phyloP scores from a whole-genome alignment of 2,888 invertebrate genomes.

The Globia sparganii region DNA sequence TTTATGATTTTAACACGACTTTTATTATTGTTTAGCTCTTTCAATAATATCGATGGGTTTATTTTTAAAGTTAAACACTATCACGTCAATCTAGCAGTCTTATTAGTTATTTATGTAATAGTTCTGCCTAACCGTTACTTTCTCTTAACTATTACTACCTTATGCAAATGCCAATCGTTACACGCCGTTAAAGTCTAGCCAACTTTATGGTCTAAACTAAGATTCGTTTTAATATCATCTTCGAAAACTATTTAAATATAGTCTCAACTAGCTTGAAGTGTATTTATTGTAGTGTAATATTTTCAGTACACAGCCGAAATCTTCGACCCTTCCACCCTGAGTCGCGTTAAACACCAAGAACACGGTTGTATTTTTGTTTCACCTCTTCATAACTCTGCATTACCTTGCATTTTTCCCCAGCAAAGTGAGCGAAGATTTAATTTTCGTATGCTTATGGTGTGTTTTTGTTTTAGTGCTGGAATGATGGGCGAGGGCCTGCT shows the following conservation, averaged over 20 bases:
- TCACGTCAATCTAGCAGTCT: neutral
- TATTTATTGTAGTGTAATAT: slow-evolving; percentile 4
- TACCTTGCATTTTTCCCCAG: slow-evolving; percentile 11
- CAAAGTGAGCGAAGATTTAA: slow-evolving; percentile 27
- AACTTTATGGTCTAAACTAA: slow-evolving; percentile 7
- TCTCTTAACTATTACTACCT: slow-evolving; percentile 28
- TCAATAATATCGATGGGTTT: slow-evolving; percentile 35
- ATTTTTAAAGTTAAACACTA: slow-evolving; percentile 19
- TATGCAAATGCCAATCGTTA: slow-evolving; percentile 20
- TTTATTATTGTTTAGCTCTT: slow-evolving; percentile 47
- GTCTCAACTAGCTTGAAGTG: neutral
- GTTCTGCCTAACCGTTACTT: slow-evolving; percentile 21
- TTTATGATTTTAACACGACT: slow-evolving; percentile 50
- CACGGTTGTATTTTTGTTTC: slow-evolving; percentile 36
- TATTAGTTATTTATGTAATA: slow-evolving; percentile 1
- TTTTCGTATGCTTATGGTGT: slow-evolving; percentile 39
- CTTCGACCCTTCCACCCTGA: slow-evolving; percentile 22
- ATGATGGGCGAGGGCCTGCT: slow-evolving; percentile 93
- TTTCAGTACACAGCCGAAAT: slow-evolving; percentile 33
- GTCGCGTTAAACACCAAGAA: slow-evolving; percentile 19
- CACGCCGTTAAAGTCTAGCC: slow-evolving; percentile 19
- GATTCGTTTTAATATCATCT: slow-evolving; percentile 17
- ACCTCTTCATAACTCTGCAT: slow-evolving; percentile 11
- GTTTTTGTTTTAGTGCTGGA: slow-evolving; percentile 86
- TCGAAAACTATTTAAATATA: neutral